Evolutionary conservation across 2,113 vertebrate species (phyloP).

Genomic region (Pagrus major): DNA sequence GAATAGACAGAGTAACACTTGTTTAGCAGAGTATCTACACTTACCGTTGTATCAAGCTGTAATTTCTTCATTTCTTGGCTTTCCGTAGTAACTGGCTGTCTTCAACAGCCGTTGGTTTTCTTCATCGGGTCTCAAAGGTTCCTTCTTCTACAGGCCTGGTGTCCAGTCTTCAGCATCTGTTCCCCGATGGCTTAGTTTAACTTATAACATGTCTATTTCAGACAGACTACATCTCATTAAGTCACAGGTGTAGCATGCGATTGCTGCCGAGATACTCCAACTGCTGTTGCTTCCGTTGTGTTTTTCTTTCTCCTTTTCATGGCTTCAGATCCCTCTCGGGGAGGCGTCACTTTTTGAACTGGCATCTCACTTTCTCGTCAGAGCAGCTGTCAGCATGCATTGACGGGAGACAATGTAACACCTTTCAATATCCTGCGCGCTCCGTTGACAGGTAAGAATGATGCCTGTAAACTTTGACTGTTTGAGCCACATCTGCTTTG

Average conservation of each 20-base stretch:
- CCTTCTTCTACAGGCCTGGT: background rate
- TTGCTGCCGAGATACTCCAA: slow-evolving; percentile 12
- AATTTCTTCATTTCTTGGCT: background rate
- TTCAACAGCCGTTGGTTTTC: background rate
- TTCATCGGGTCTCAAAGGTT: background rate
- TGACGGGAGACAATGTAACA: slow-evolving; percentile 46
- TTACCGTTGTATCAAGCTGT: background rate
- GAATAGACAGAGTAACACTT: slow-evolving; percentile 3
- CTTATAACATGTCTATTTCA: background rate
- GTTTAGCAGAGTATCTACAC: background rate
- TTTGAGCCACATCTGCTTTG: slow-evolving; percentile 24
- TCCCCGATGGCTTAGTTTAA: slow-evolving; percentile 1
- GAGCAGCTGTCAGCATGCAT: slow-evolving; percentile 44
- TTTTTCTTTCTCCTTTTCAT: background rate
- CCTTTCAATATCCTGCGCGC: slow-evolving; percentile 8
- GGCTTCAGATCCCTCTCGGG: background rate
- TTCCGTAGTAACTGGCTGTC: background rate
- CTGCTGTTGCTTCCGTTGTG: slow-evolving; percentile 6
- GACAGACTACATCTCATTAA: slow-evolving; percentile 13
- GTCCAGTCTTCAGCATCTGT: background rate
- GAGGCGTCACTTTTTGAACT: slow-evolving; percentile 27
- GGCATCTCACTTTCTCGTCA: slow-evolving; percentile 6
- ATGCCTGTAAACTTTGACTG: slow-evolving; percentile 31
- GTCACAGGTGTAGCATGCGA: background rate
- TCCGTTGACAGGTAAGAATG: slow-evolving; percentile 23